Evolutionary conservation across 2,797 vertebrate genomes (phyloP).

Genomic region (Mergus octosetaceus): DNA sequence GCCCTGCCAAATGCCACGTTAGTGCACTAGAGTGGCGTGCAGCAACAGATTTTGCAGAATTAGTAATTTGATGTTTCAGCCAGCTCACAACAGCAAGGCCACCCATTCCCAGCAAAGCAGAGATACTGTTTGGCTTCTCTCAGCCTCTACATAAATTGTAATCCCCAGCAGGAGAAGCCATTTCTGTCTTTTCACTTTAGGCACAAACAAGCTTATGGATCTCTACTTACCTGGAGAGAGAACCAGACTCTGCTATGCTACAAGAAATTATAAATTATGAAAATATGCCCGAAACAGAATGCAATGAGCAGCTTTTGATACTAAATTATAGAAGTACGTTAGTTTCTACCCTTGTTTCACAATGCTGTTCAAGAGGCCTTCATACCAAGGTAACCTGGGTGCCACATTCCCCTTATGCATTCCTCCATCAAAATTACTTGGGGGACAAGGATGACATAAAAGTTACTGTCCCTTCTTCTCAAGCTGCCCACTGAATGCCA

Average conservation of each 20-base stretch:
- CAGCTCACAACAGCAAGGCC: neutral
- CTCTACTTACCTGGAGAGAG: no score
- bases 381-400: neutral
- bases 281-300: neutral
- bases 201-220: neutral
- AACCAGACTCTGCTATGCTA: neutral
- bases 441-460: neutral
- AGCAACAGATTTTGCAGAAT: neutral
- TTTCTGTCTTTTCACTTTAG: neutral
- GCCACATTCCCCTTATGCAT: neutral
- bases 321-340: neutral
- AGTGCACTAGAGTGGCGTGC: neutral
- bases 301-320: no score
- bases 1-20: neutral
- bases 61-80: no score
- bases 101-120: no score
- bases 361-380: neutral
- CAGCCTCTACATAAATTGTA: neutral
- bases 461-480: neutral
- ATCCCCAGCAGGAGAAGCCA: neutral
- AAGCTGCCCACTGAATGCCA: neutral
- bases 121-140: neutral
- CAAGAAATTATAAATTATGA: neutral
- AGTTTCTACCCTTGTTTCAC: neutral
- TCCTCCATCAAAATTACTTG: neutral